Base-by-base conservation (phyloP, 1,140 invertebrate genomes). In the Zaprionus ghesquierei region DNA sequence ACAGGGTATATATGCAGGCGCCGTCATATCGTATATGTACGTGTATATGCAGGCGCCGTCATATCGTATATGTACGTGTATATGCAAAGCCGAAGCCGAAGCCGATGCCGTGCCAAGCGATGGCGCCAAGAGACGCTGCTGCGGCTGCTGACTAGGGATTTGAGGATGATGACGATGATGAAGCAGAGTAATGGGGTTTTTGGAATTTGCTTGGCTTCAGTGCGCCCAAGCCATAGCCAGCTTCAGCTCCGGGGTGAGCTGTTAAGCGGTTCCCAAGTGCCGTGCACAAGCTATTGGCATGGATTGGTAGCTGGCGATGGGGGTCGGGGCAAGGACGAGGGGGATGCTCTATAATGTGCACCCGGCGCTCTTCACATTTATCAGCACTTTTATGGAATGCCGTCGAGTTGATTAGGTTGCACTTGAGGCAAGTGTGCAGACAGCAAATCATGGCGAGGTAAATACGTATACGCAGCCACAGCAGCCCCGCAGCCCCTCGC, bases 351-450 rank as follows among this genome's bases (percentile, higher is more conserved):
- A 69, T 64, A 69, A 61, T 63, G 38, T 63, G 25, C 41, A 56
- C 33, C 22, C 35, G 33, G 44, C 55, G 73, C 63, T 46, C 20
- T 22, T 10, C 20, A 41, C 73, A 59, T 62, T 72, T 73, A 77
- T 56, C 69, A 66, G 63, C 44, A 59, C 49, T 69, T 71, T 72
- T 63, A 63, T 56, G 55, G 29, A 65, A 41, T 41, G 55, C n/a
- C 23, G 27, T 31, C 15, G 38, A 76, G 23, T 59, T 76, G 77
- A 80, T 80, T 80, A 75, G 77, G 33, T 72, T 50, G 61, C 41
- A 78, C 71, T 69, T 73, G 71, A 49, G 33, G 31, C 50, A 35
- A 53, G 41, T 60, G 64, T 27, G 46, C 8, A 31, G 44, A 15
- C 23, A 55, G 38, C 35, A 49, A 46, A 55, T 60, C 8, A 38